Evolutionary conservation across 2,797 vertebrate species (phyloP).

Genomic region (Crotalus adamanteus): DNA sequence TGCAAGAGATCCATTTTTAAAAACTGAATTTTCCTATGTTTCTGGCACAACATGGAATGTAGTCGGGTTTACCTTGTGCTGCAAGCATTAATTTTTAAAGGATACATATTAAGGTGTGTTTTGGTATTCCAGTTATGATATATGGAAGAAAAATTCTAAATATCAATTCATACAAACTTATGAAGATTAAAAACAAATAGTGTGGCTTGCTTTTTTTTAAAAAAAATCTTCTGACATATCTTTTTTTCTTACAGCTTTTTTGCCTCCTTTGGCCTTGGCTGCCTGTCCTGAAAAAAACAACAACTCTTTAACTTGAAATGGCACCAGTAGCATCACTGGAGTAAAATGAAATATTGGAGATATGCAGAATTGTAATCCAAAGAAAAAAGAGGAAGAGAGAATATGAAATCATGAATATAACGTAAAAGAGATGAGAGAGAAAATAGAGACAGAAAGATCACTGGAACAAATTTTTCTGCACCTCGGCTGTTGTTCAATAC

Average conservation of each 20-base stretch:
- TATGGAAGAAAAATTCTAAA: conserved; percentile 45
- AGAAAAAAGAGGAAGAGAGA: not conserved
- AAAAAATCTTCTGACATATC: conserved; percentile 17
- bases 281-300: not conserved
- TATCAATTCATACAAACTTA: conserved; percentile 50
- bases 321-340: not conserved
- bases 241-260: conserved; percentile 2
- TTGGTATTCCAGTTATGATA: conserved; percentile 35
- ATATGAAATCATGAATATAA: not conserved
- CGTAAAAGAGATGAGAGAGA: not conserved
- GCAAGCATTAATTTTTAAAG: conserved; percentile 46
- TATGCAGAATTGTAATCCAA: not conserved
- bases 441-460: not conserved
- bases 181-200: conserved; percentile 52
- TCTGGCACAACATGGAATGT: conserved; percentile 47
- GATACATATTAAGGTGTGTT: conserved; percentile 44
- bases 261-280: not conserved
- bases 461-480: not conserved
- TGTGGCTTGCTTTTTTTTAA: conserved; percentile 38
- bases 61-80: conserved; percentile 52
- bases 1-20: conserved; percentile 50
- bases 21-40: conserved; percentile 42
- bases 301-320: not conserved
- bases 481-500: not conserved
- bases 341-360: not conserved